Evolutionary conservation across 2,888 invertebrate species (phyloP).

Genomic region (Aelia acuminata): DNA sequence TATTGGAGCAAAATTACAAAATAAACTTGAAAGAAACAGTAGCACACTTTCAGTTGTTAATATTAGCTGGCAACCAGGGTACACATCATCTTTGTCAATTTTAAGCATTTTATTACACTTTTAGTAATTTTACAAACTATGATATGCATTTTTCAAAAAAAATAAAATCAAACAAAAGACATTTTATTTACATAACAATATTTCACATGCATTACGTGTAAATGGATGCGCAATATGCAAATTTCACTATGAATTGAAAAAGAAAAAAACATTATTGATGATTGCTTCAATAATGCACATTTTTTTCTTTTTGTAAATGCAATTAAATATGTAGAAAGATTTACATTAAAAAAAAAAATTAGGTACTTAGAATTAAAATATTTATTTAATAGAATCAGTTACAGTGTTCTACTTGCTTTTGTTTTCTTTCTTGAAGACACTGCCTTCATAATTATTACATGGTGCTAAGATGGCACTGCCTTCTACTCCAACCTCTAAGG

Average conservation of each 20-base stretch:
- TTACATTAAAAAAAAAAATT: neutral
- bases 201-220: neutral
- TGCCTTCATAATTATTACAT: slow-evolving; percentile 52
- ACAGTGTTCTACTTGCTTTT: slow-evolving; percentile 16
- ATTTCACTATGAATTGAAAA: neutral
- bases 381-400: neutral
- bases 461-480: slow-evolving; percentile 63
- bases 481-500: slow-evolving; percentile 60
- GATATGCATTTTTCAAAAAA: slow-evolving; percentile 81
- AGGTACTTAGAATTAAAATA: neutral
- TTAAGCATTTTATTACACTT: slow-evolving; percentile 81
- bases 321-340: neutral
- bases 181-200: slow-evolving; percentile 29
- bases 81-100: slow-evolving; percentile 54
- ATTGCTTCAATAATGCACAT: neutral
- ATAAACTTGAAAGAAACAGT: slow-evolving; percentile 42
- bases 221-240: neutral
- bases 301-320: neutral
- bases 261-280: neutral
- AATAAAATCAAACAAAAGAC: neutral
- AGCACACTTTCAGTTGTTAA: slow-evolving; percentile 36
- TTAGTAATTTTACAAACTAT: slow-evolving; percentile 87
- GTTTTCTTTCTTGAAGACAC: slow-evolving; percentile 60
- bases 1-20: slow-evolving; percentile 48
- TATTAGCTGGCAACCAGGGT: neutral